phyloP scores from a whole-genome alignment of 2,113 vertebrate species.

The Podiceps cristatus region DNA sequence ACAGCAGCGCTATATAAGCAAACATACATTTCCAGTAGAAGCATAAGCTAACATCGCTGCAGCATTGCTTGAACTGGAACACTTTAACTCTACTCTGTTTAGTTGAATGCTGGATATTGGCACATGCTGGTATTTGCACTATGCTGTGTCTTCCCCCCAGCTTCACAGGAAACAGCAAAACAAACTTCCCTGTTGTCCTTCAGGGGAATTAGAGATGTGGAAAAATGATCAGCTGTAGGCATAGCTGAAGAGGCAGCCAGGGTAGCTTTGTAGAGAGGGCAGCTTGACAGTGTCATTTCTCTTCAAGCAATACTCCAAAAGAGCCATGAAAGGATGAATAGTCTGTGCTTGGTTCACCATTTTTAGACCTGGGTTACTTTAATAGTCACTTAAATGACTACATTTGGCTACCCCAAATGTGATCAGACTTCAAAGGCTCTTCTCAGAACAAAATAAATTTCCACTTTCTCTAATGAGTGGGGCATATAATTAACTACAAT shows the following conservation, averaged over 20 bases:
- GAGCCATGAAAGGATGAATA: neutral
- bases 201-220: neutral
- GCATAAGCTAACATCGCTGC: neutral
- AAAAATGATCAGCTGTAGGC: neutral
- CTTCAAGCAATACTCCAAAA: neutral
- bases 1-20: neutral
- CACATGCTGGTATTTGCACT: neutral
- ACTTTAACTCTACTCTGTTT: neutral
- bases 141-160: neutral
- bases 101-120: neutral
- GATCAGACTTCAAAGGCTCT: neutral
- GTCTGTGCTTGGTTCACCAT: slow-evolving; percentile 4
- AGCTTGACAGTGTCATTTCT: neutral
- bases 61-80: neutral
- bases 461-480: neutral
- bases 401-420: neutral
- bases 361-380: neutral
- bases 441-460: neutral
- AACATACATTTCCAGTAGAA: neutral
- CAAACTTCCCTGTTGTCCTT: neutral
- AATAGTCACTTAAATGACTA: neutral
- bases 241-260: neutral
- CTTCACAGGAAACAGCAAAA: neutral
- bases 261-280: neutral
- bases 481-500: neutral